Evolutionary conservation across 2,888 invertebrate species (phyloP).

Genomic region (Euphydryas editha): DNA sequence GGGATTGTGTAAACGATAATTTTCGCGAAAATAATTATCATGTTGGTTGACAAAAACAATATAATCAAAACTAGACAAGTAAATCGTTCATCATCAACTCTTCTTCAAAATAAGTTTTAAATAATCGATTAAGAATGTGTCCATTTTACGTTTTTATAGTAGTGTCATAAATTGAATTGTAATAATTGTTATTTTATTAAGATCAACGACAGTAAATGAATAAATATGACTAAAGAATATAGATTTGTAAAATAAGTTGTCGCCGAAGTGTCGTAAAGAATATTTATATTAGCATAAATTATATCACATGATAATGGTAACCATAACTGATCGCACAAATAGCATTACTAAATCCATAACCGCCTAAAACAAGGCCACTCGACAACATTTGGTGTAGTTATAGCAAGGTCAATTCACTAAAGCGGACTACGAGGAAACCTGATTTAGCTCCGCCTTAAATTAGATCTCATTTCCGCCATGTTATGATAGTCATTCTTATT

Average conservation of each 20-base stretch:
- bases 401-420: slow-evolving; percentile 62
- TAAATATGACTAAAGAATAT: no score
- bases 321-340: slow-evolving; percentile 29
- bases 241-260: not conserved
- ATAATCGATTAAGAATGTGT: no score
- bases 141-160: no score
- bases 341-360: slow-evolving; percentile 73
- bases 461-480: slow-evolving; percentile 29
- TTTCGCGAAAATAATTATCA: no score
- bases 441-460: slow-evolving; percentile 36
- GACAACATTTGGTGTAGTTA: slow-evolving; percentile 65
- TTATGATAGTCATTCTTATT: slow-evolving; percentile 4
- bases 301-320: slow-evolving; percentile 16
- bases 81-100: no score
- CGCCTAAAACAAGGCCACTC: slow-evolving; percentile 68
- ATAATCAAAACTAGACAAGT: no score
- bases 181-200: no score
- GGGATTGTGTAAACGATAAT: no score
- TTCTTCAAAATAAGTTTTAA: no score
- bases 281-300: slow-evolving; percentile 25
- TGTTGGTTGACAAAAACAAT: no score
- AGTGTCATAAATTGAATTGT: no score
- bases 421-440: slow-evolving; percentile 36
- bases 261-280: not conserved
- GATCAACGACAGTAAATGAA: no score